phyloP scores from a whole-genome alignment of 1,140 invertebrate species.

The Zelostemma sp. region DNA sequence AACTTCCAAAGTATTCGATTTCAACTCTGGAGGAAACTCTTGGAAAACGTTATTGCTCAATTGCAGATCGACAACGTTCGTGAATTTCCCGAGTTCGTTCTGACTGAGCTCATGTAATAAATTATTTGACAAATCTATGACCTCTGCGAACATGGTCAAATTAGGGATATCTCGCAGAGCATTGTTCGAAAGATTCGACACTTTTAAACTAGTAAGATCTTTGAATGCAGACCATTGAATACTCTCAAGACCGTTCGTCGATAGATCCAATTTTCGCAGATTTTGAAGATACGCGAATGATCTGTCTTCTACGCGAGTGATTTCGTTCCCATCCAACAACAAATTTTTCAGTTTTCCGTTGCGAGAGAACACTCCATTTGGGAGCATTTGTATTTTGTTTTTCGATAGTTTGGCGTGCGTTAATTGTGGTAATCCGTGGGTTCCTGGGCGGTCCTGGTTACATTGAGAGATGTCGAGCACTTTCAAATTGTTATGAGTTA shows the following conservation, averaged over 20 bases:
- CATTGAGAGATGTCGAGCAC: conserved; percentile 76
- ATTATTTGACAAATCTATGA: conserved; percentile 77
- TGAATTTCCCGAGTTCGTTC: conserved; percentile 71
- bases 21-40: conserved; percentile 40
- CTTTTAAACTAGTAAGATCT: conserved; percentile 70
- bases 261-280: conserved; percentile 76
- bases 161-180: conserved; percentile 52
- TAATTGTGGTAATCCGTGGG: conserved; percentile 74
- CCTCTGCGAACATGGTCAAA: conserved; percentile 30
- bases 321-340: conserved; percentile 75
- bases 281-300: conserved; percentile 56
- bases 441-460: conserved; percentile 74
- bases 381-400: conserved; percentile 73
- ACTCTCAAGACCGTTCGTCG: conserved; percentile 73
- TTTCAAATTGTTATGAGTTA: conserved; percentile 62
- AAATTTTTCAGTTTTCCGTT: conserved; percentile 73
- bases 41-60: conserved; percentile 65
- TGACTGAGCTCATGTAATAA: conserved; percentile 72
- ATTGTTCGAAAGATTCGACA: conserved; percentile 78
- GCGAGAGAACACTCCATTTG: conserved; percentile 72
- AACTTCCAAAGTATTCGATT: conserved; percentile 46
- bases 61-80: conserved; percentile 71
- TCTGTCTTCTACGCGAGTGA: conserved; percentile 69
- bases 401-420: conserved; percentile 71
- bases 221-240: conserved; percentile 72